Conservation (phyloP, 53 echinoderm and acorn worm species). For the Crossaster papposus region DNA sequence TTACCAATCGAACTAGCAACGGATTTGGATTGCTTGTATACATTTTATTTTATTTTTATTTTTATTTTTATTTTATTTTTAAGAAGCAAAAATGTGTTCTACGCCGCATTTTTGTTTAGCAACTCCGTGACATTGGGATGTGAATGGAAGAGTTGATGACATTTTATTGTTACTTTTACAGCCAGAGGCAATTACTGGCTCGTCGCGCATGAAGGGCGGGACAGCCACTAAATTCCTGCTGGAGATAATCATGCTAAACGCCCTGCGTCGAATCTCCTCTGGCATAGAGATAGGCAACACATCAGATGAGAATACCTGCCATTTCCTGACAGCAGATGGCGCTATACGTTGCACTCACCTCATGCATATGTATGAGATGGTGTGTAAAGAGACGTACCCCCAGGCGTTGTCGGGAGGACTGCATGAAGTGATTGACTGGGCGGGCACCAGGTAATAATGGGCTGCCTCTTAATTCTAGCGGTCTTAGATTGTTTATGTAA, state of each 20-base stretch:
- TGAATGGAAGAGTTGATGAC: neutral
- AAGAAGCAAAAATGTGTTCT: no score
- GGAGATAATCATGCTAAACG: slow-evolving; percentile 69
- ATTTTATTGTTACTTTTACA: slow-evolving; percentile 3
- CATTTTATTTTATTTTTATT: no score
- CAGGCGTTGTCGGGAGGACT: slow-evolving; percentile 38
- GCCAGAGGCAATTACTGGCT: slow-evolving; percentile 99
- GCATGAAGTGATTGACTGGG: slow-evolving; percentile 54
- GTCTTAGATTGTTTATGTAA: slow-evolving; percentile 3
- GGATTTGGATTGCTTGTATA: no score
- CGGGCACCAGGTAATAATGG: slow-evolving; percentile 64
- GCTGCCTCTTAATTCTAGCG: neutral
- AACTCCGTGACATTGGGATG: no score
- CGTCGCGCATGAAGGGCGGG: slow-evolving; percentile 94
- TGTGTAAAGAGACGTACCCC: slow-evolving; percentile 48
- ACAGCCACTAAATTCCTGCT: slow-evolving; percentile 85
- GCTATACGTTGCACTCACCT: slow-evolving; percentile 31
- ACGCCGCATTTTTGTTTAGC: no score
- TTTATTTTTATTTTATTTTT: no score
- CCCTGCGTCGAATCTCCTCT: slow-evolving; percentile 42
- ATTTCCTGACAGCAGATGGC: neutral
- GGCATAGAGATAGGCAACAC: neutral
- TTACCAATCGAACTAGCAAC: no score
- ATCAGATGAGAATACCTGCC: neutral
- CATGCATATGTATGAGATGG: slow-evolving; percentile 59